These are phyloP conservation scores for Drosophila fuyamai DNA, from an alignment of 1,140 invertebrate genomes.

Conservation along the genomic window DNA sequence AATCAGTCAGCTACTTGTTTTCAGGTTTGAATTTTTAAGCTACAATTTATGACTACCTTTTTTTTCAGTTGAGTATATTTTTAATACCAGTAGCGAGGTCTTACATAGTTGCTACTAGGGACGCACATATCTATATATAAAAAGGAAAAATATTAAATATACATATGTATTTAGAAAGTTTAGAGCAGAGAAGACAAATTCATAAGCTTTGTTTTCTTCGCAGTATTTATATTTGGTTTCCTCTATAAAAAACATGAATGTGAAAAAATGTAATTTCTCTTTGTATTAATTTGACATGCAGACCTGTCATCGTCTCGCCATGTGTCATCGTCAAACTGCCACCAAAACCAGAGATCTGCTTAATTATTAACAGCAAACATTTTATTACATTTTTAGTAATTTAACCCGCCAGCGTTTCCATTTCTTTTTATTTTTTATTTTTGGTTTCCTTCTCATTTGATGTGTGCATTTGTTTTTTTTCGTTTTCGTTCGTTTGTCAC, in stretches of 20 bases:
- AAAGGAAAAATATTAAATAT: too few relatives aligned
- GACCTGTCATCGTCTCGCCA: conserved; percentile 38
- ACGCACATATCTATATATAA: too few relatives aligned
- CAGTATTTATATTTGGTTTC: too few relatives aligned
- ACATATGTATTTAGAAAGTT: too few relatives aligned
- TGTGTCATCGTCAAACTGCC: conserved; percentile 54
- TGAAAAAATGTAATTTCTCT: conserved; percentile 10
- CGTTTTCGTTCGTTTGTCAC: conserved; percentile 70
- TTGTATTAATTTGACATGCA: conserved; percentile 54
- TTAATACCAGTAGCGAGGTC: background rate
- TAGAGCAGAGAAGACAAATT: too few relatives aligned
- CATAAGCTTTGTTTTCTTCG: too few relatives aligned
- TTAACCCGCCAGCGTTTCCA: conserved; percentile 52
- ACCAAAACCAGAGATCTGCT: conserved; percentile 38
- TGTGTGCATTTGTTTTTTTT: conserved; percentile 20
- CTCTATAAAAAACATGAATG: background rate
- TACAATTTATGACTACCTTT: rapidly evolving
- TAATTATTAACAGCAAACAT: conserved; percentile 78
- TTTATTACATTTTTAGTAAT: conserved; percentile 81
- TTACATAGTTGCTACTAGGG: background rate
- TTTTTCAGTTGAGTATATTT: background rate
- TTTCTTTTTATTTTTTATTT: conserved; percentile 39
- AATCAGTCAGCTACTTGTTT: background rate
- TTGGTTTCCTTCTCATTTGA: conserved; percentile 30
- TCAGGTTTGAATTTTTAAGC: background rate